Percentiles rank a stretch among this genome's conserved stretches.
phyloP scores from a whole-genome alignment of 2,113 vertebrate genomes.

The Pituophis catenifer region DNA sequence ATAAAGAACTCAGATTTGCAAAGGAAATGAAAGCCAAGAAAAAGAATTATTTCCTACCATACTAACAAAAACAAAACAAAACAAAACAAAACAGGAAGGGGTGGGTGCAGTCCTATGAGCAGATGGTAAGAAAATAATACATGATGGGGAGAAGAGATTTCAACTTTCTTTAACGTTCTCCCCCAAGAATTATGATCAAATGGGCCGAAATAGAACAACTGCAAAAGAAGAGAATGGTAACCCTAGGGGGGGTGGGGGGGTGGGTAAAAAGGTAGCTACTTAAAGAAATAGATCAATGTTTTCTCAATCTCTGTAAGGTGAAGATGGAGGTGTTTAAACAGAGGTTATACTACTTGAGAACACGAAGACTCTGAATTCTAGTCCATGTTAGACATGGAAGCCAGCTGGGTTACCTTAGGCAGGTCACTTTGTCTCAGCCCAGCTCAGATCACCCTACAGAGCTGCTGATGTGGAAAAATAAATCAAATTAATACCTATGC shows the following conservation, averaged over 20 bases:
- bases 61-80: not conserved
- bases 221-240: not conserved
- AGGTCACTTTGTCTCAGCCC: not conserved
- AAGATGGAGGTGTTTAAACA: not conserved
- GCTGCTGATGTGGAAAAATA: not conserved
- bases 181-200: not conserved
- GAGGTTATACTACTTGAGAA: not conserved
- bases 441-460: not conserved
- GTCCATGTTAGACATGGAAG: not conserved
- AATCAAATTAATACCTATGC: not conserved
- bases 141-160: not conserved
- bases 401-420: not conserved
- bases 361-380: not conserved
- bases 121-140: not conserved
- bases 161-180: not conserved
- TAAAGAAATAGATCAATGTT: not conserved
- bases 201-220: not conserved
- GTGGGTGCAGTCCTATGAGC: not conserved
- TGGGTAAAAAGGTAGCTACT: not conserved
- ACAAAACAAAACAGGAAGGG: not conserved
- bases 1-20: not conserved
- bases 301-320: not conserved
- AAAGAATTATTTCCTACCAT: not conserved
- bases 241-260: not conserved
- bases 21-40: not conserved